phyloP scores from a whole-genome alignment of 2,113 vertebrate genomes.

The Clinocottus analis region DNA sequence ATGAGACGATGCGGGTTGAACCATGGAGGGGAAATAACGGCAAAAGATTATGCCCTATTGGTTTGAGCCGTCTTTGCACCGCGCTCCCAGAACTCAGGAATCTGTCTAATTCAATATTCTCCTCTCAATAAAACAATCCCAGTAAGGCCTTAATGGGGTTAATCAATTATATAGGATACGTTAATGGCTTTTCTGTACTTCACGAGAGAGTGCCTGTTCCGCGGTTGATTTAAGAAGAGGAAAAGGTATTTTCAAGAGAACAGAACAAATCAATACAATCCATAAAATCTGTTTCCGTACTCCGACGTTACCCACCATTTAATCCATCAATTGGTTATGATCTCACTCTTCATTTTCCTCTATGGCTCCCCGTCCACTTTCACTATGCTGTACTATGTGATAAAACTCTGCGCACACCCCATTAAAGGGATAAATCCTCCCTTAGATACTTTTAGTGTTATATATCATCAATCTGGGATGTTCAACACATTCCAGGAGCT shows the following conservation, averaged over 20 bases:
- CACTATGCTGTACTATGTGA: constrained; percentile 4
- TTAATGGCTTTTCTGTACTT: constrained; percentile 16
- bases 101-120: not conserved
- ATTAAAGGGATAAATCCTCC: constrained; percentile 43
- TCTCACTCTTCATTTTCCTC: constrained; percentile 18
- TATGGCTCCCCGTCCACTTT: constrained; percentile 9
- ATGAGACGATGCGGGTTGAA: not conserved
- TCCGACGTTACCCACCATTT: constrained; percentile 23
- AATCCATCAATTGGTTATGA: constrained; percentile 42
- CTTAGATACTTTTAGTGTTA: constrained; percentile 10
- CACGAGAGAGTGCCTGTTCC: not conserved
- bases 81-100: not conserved
- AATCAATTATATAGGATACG: constrained; percentile 14
- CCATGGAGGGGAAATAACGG: not conserved
- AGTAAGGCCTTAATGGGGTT: constrained; percentile 15
- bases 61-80: not conserved
- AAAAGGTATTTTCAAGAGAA: constrained; percentile 20
- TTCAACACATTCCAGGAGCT: constrained; percentile 20
- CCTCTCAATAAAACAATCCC: not conserved
- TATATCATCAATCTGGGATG: constrained; percentile 40
- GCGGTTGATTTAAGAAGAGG: constrained; percentile 14
- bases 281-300: constrained; percentile 30
- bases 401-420: constrained; percentile 25
- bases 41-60: not conserved
- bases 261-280: constrained; percentile 40